These are phyloP conservation scores for Hypanus sabinus DNA, from an alignment of 2,113 vertebrate species.

Conservation along the genomic window DNA sequence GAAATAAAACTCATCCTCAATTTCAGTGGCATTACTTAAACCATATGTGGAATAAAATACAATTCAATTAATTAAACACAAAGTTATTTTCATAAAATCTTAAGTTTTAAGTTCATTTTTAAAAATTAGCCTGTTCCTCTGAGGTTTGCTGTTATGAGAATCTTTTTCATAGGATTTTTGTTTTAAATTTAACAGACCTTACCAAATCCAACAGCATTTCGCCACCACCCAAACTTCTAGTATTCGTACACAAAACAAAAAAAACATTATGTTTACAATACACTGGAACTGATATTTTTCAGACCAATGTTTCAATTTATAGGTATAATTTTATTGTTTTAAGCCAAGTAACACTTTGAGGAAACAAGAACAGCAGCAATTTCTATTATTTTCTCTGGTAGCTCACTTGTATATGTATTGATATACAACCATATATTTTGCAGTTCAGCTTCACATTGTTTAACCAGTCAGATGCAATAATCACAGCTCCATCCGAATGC, in stretches of 20 bases:
- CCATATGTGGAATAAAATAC: not conserved
- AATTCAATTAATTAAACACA: not conserved
- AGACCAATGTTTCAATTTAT: slow-evolving; percentile 18
- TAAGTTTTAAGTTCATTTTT: not conserved
- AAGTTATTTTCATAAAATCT: not conserved
- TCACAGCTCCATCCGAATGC: slow-evolving; percentile 25
- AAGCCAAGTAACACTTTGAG: slow-evolving; percentile 33
- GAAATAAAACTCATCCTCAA: not conserved
- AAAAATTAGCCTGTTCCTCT: not conserved
- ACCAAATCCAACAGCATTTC: not conserved
- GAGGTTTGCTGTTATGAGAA: slow-evolving; percentile 7
- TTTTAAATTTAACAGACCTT: slow-evolving; percentile 18
- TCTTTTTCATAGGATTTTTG: not conserved
- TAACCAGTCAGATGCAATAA: slow-evolving; percentile 34
- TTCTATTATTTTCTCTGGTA: slow-evolving; percentile 36
- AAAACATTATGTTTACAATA: not conserved
- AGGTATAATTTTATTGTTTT: slow-evolving; percentile 34
- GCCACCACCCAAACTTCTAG: not conserved
- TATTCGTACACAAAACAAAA: not conserved
- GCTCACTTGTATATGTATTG: slow-evolving; percentile 29
- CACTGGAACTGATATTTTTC: slow-evolving; percentile 22
- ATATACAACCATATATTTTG: slow-evolving; percentile 34
- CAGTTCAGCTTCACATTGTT: slow-evolving; percentile 30
- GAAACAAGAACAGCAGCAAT: slow-evolving; percentile 35
- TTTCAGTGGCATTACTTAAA: not conserved